Conservation (phyloP, 2,888 invertebrate genomes). For the Bombyx huttoni region DNA sequence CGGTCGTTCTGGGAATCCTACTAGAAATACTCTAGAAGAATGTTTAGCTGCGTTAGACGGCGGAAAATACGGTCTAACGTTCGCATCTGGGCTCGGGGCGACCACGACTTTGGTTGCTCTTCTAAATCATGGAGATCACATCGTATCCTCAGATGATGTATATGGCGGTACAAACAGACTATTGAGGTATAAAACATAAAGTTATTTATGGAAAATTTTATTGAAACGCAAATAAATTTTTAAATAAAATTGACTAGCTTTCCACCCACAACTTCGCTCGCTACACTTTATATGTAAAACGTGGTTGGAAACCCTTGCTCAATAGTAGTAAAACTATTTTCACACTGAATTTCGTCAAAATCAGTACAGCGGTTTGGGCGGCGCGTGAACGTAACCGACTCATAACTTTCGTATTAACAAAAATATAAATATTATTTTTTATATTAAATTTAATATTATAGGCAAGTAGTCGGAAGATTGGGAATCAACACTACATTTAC, state of each 20-base stretch:
- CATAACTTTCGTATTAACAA: too few relatives aligned
- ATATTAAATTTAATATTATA: constrained; percentile 40
- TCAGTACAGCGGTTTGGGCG: too few relatives aligned
- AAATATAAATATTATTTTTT: too few relatives aligned
- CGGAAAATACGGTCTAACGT: constrained; percentile 86
- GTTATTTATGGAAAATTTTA: background rate
- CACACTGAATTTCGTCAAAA: too few relatives aligned
- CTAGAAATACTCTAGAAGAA: constrained; percentile 87
- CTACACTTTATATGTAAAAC: too few relatives aligned
- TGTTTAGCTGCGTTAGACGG: constrained; percentile 92
- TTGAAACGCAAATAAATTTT: too few relatives aligned
- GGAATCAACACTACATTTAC: constrained; percentile 84
- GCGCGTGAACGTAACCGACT: too few relatives aligned
- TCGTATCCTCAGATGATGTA: constrained; percentile 91
- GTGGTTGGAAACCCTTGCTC: too few relatives aligned
- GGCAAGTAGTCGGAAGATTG: constrained; percentile 73
- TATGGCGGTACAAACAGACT: constrained; percentile 94
- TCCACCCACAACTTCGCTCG: too few relatives aligned
- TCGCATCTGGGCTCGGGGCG: constrained; percentile 93
- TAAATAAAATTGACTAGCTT: too few relatives aligned
- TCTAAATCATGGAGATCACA: constrained; percentile 88
- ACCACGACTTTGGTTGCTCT: constrained; percentile 82
- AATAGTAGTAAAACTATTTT: too few relatives aligned
- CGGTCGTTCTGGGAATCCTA: constrained; percentile 95
- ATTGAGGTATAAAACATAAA: constrained; percentile 32